These are phyloP conservation scores for Eleutherodactylus coqui DNA, from an alignment of 2,797 vertebrate species.

Conservation along the genomic window DNA sequence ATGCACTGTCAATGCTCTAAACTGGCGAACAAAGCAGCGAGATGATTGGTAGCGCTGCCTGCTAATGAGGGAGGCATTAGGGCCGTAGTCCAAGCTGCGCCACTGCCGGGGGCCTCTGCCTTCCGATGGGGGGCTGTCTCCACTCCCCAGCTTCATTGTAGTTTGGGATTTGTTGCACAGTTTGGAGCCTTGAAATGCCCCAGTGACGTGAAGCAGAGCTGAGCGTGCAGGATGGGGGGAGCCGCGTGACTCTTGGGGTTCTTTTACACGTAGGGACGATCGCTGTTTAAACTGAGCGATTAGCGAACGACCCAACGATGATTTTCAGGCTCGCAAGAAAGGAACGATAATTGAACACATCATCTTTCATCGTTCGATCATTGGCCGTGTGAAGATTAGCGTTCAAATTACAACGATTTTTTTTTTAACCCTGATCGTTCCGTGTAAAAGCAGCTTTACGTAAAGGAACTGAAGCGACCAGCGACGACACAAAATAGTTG, in stretches of 20 bases:
- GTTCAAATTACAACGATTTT: too few species aligned
- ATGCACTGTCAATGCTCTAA: neutral
- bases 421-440: too few species aligned
- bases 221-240: conserved; percentile 8
- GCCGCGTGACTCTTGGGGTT: neutral
- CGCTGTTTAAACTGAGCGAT: too few species aligned
- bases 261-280: too few species aligned
- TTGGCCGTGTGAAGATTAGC: too few species aligned
- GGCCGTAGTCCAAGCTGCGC: neutral
- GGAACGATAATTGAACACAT: too few species aligned
- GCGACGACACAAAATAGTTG: too few species aligned
- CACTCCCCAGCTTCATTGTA: neutral
- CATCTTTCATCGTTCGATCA: too few species aligned
- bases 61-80: neutral
- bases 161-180: conserved; percentile 15
- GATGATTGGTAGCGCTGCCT: neutral
- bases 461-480: neutral
- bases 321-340: too few species aligned
- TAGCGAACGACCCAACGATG: too few species aligned
- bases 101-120: conserved; percentile 9
- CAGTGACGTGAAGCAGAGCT: conserved; percentile 42
- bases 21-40: neutral
- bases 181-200: neutral
- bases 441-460: too few species aligned
- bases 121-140: conserved; percentile 47